Base-by-base conservation (phyloP, 2,113 vertebrate genomes). In the Poicephalus meyeri region DNA sequence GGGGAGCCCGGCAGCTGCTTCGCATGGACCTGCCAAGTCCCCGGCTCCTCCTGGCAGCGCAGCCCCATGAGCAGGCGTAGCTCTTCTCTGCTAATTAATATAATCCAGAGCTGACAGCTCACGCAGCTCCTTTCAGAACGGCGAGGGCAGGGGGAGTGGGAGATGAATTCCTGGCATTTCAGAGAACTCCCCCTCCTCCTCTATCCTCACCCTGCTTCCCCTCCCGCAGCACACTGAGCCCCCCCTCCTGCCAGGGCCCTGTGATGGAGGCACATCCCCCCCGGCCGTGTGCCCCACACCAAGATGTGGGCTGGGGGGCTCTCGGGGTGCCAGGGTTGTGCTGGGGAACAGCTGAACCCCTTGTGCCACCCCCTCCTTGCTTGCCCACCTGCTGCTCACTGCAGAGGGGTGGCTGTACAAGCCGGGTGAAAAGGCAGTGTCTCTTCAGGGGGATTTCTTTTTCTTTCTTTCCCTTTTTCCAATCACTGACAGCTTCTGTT, bases 401-500 rank as follows among this genome's bases (percentile, higher is more conserved):
- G 74, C 83, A 94, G 90, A 89, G 95, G 92, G 89, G 94, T 2
- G 76, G 82, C 92, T 94, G 89, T 90, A 89, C 84, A 93, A 66
- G 82, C 87, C 2, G 65, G 90, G 95, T 82, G 79, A 95, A 91
- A 81, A 93, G 83, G 91, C 70, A 93, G 77, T 8, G 8, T 91
- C 79, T 96, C 86, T 86, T 80, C 49, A 37, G 58, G 0, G 3
- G 53, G 73, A 77, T 93, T 82, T 82, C 78, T 87, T 66, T 91
- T 88, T 77, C 64, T 92, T 93, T 65, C 78, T 88, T 82, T 95
- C 39, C 35, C 85, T 66, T 93, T 88, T 95, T 91, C 86, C 86
- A 90, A 91, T 61, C 86, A 39, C 82, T 84, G 94, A 79, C 89
- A 94, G 80, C 79, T 91, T 88, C 88, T 96, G 89, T 78, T 96